Percentiles rank a stretch among this genome's conserved stretches.
Conservation (phyloP, 2,888 invertebrate genomes). For the Drosophila crucigera region DNA sequence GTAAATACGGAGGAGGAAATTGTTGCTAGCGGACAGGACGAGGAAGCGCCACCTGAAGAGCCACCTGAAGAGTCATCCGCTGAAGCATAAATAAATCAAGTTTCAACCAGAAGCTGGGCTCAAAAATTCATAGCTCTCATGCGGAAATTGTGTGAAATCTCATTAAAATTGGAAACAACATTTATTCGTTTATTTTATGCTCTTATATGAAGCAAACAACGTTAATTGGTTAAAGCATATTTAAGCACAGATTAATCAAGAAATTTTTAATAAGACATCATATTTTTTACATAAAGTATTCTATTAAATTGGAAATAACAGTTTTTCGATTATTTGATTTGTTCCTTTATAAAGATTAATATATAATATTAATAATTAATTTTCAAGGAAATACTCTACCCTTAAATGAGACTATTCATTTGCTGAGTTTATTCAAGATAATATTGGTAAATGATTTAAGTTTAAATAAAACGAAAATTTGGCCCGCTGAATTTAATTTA, state of each 20-base stretch:
- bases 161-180: not conserved
- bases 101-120: not conserved
- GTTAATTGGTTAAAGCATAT: too few relatives aligned
- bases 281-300: not conserved
- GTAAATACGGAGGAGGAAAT: slow-evolving; percentile 9
- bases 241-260: not conserved
- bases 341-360: not conserved
- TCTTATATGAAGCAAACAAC: not conserved
- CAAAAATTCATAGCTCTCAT: slow-evolving; percentile 9
- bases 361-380: not conserved
- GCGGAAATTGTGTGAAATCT: slow-evolving; percentile 13
- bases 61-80: slow-evolving; percentile 17
- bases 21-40: slow-evolving; percentile 4
- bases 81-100: not conserved
- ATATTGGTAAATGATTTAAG: too few relatives aligned
- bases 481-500: not conserved
- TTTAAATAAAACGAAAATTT: not conserved
- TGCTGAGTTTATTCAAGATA: not conserved
- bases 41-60: slow-evolving; percentile 23
- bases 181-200: not conserved
- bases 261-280: not conserved
- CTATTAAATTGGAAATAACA: not conserved
- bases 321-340: not conserved
- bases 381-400: not conserved
- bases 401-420: not conserved